A percentile compares a stretch with the other conserved stretches of the same genome.
phyloP scores from a whole-genome alignment of 2,113 vertebrate species.

The Scopus umbretta region DNA sequence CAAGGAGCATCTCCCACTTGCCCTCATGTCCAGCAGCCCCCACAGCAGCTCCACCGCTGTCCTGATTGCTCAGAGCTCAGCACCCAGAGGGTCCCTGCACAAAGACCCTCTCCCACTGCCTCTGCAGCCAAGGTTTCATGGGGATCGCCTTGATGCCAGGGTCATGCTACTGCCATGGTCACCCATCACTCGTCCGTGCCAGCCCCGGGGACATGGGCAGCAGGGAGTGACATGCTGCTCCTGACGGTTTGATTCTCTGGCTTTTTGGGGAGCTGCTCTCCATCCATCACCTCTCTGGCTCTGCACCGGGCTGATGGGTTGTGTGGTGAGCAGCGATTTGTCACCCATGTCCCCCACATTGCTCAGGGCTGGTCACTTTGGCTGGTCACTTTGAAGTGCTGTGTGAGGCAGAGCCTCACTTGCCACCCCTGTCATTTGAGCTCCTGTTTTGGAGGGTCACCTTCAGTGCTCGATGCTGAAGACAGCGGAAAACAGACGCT shows the following conservation, averaged over 20 bases:
- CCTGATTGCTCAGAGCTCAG: background rate
- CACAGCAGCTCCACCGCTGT: rapidly evolving
- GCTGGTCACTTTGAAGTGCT: background rate
- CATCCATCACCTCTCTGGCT: background rate
- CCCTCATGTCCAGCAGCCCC: background rate
- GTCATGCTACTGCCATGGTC: background rate
- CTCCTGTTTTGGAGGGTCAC: background rate
- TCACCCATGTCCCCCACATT: background rate
- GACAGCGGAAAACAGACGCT: background rate
- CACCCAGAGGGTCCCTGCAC: background rate
- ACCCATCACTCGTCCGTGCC: rapidly evolving
- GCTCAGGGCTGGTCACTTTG: background rate
- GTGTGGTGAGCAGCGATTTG: background rate
- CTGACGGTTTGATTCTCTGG: background rate
- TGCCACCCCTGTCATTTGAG: background rate
- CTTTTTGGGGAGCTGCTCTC: background rate
- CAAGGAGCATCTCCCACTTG: background rate
- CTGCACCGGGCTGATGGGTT: background rate
- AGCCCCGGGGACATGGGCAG: background rate
- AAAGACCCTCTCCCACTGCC: background rate
- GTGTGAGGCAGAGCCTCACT: rapidly evolving
- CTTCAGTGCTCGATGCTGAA: background rate
- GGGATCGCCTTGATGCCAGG: background rate
- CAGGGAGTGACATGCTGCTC: background rate
- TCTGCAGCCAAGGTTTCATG: background rate